Evolutionary conservation across 2,888 invertebrate genomes (phyloP).

Genomic region (Muscina levida): DNA sequence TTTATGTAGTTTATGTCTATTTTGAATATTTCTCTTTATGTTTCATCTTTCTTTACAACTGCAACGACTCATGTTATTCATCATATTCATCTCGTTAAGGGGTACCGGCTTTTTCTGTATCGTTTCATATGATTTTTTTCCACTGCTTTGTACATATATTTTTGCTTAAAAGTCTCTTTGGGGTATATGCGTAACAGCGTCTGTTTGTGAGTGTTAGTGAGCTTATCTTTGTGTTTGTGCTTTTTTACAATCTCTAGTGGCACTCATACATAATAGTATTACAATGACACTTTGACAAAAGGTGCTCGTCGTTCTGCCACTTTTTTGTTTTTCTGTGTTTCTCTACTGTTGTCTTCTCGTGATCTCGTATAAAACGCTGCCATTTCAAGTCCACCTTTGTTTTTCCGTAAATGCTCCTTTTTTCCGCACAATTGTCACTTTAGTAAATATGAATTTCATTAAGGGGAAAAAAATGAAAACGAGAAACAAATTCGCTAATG

Average conservation of each 20-base stretch:
- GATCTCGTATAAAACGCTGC: neutral
- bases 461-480: neutral
- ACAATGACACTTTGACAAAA: constrained; percentile 60
- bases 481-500: too few species aligned
- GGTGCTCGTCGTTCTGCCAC: constrained; percentile 29
- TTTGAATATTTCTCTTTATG: too few species aligned
- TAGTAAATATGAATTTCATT: neutral
- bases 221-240: neutral
- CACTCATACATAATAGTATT: constrained; percentile 63
- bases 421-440: neutral
- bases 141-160: constrained; percentile 1
- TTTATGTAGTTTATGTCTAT: constrained; percentile 24
- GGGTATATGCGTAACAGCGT: neutral
- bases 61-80: constrained; percentile 30
- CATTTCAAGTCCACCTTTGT: neutral
- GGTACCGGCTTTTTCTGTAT: neutral
- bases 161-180: neutral
- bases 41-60: neutral
- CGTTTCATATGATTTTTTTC: neutral
- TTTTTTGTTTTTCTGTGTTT: neutral
- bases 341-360: neutral
- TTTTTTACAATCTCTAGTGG: constrained; percentile 51
- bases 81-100: neutral
- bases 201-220: neutral
- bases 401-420: neutral